Base-by-base conservation (phyloP, 2,888 invertebrate species). In the Plebejus argus region DNA sequence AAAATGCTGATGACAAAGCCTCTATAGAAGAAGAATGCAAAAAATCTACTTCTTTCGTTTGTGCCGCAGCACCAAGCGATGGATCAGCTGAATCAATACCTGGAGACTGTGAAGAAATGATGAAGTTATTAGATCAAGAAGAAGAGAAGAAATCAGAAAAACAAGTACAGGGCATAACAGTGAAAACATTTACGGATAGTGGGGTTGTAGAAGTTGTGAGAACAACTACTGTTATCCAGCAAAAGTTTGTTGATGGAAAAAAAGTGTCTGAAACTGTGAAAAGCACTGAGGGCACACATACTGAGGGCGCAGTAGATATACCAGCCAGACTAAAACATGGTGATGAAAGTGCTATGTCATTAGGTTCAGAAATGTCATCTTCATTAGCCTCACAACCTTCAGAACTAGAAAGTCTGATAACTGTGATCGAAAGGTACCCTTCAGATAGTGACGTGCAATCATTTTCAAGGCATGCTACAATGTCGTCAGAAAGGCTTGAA, bases 41-140 rank as follows among this genome's bases (percentile, higher is more conserved):
- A 70, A 94, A 94, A 82, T 81, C 88, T 5, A 89, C 92, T 8
- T 86, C 92, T 1, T 94, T 94, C 78, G 86, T 93, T 72, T 94
- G 94, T 76, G 93, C 92, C 71, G 89, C 92, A n/a, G 91, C 92
- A 53, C 90, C 92, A 3, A 93, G 92, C 80, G 93, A 93, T 76
- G 94, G 93, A 12, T 93, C 94, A 71, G 94, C 92, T 1, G 94
- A 94, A 83, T 94, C 94, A 0, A 93, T 94, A 79, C 93, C 94
- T 90, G 96, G 92, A 92, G 96, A 85, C 87, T 96, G 88, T 90
- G 96, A 86, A 90, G 95, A 88, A 91, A 95, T 86, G 95, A 95
- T 89, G 95, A 95, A 90, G 93, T 90, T 91, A 81, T 90, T 88
- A 86, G 95, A 88, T 84, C 95, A 86, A 94, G 96, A 90, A 94